Evolutionary conservation across 1,140 invertebrate species (phyloP), one percentile per base, ranked within the genome.

Genomic region (Bombus waltoni): DNA sequence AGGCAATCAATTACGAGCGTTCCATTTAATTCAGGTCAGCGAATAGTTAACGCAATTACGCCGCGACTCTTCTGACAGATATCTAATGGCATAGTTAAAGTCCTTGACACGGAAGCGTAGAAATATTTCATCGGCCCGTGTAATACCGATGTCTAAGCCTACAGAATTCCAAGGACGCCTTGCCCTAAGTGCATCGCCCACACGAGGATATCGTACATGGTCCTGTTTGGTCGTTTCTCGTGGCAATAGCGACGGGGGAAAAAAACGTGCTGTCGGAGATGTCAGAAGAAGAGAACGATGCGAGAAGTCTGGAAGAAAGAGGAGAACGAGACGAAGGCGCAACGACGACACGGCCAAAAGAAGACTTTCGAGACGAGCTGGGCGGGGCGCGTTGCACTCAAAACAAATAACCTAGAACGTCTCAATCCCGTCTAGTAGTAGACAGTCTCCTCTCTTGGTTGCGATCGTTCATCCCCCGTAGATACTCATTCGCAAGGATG

Each of bases 351-450:
- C 18, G 6, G 47, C 18, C 47, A 53, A 53, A 53, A 53, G 47
- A 53, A 53, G 47, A 53, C 18, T 53, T 53, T 53, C 47, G 44
- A 80, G 88, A 92, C 88, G 89, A 91, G 87, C 57, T 92, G 92
- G 93, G 92, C 91, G 93, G 91, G 81, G 87, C 92, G 72, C 68
- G 83, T 81, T 90, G 88, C 90, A 90, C 92, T 94, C 91, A 90
- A 92, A 94, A 94, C 93, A 93, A 94, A 93, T 93, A 93, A 93
- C 88, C 91, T 87, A 89, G 90, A 88, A 93, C 90, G 88, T 93
- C 93, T 94, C 91, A 93, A 94, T 94, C 89, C 86, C 81, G 87
- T 83, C 90, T 88, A 89, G 87, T 80, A 85, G 85, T 79, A 88
- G 87, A 86, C 62, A 81, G 68, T 81, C 76, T 83, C 87, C 85